phyloP scores from a whole-genome alignment of 2,113 vertebrate genomes.

The Apteryx mantelli region DNA sequence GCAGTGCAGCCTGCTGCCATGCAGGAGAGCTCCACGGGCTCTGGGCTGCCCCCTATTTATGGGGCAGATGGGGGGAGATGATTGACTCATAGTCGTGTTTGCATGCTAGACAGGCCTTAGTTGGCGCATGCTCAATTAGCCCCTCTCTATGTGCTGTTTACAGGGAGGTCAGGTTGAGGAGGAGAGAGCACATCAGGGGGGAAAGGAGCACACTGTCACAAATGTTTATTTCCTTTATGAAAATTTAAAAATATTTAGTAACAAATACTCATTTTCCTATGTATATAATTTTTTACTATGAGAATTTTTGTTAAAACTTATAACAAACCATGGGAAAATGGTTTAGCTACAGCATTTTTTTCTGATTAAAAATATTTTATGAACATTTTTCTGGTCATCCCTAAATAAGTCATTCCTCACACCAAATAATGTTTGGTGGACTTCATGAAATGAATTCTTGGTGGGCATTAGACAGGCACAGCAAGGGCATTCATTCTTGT shows the following conservation, averaged over 20 bases:
- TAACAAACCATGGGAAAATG: background rate
- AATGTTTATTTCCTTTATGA: background rate
- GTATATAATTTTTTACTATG: background rate
- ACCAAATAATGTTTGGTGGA: background rate
- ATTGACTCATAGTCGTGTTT: too few species aligned
- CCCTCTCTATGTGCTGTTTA: too few species aligned
- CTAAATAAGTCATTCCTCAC: background rate
- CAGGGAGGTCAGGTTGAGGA: too few species aligned
- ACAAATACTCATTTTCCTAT: background rate
- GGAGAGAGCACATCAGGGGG: too few species aligned
- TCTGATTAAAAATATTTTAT: background rate
- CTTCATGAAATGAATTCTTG: slow-evolving; percentile 21
- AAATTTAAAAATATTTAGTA: background rate
- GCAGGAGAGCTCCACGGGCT: too few species aligned
- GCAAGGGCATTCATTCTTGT: background rate
- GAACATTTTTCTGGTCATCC: background rate
- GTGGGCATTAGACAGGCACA: background rate
- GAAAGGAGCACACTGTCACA: too few species aligned
- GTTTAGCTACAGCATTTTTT: background rate
- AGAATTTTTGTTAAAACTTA: background rate
- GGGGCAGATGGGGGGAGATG: too few species aligned
- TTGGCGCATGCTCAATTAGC: too few species aligned
- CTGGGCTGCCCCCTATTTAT: too few species aligned
- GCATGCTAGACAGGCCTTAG: too few species aligned
- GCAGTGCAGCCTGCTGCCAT: too few species aligned